These are phyloP conservation scores for Lasioglossum figueresi DNA, from an alignment of 2,888 invertebrate genomes.

Conservation along the genomic window DNA sequence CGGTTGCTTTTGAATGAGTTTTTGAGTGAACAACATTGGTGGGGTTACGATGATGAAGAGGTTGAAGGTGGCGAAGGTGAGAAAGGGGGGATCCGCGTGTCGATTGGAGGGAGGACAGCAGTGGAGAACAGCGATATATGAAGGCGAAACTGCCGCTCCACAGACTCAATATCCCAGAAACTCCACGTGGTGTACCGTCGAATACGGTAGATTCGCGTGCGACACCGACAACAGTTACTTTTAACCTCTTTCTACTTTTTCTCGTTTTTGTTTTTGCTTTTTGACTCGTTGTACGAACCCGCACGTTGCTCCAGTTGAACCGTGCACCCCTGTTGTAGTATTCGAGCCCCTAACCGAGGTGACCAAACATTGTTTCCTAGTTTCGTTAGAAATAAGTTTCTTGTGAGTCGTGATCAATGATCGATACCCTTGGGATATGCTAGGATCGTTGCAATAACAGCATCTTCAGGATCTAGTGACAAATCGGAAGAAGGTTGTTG, in stretches of 20 bases:
- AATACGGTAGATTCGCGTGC: slow-evolving; percentile 46
- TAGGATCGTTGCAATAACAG: slow-evolving; percentile 28
- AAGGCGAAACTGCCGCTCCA: slow-evolving; percentile 81
- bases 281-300: too few relatives aligned
- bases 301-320: neutral
- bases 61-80: slow-evolving; percentile 53
- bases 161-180: slow-evolving; percentile 81
- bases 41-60: slow-evolving; percentile 53
- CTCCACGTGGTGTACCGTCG: slow-evolving; percentile 64
- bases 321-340: neutral
- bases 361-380: slow-evolving; percentile 31
- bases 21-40: slow-evolving; percentile 53
- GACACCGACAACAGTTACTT: slow-evolving; percentile 5
- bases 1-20: slow-evolving; percentile 52
- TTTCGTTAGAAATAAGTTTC: slow-evolving; percentile 16
- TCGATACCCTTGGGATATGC: slow-evolving; percentile 24
- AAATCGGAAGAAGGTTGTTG: slow-evolving; percentile 18
- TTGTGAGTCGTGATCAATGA: slow-evolving; percentile 45
- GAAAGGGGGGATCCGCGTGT: slow-evolving; percentile 53
- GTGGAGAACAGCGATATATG: slow-evolving; percentile 80
- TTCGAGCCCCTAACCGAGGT: slow-evolving; percentile 4
- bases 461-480: slow-evolving; percentile 9
- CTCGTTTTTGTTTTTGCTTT: neutral
- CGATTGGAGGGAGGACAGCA: slow-evolving; percentile 68
- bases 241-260: neutral